These are phyloP conservation scores for Gambusia affinis DNA, from an alignment of 2,113 vertebrate genomes.

Conservation along the genomic window DNA sequence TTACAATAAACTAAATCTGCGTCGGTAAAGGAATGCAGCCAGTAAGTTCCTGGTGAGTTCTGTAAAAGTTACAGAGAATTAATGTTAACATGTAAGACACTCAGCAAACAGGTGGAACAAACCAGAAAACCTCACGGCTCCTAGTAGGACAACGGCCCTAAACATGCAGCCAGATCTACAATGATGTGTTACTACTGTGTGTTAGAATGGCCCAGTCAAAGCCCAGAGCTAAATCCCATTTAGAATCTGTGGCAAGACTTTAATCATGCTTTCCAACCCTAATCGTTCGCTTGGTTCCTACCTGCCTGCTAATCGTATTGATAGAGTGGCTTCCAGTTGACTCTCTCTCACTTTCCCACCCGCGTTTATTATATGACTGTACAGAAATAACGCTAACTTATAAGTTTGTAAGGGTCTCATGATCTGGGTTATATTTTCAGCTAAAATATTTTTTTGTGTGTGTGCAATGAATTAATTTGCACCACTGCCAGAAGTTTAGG, in stretches of 20 bases:
- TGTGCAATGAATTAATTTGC: not conserved
- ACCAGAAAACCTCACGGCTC: too few relatives aligned
- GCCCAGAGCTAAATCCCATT: not conserved
- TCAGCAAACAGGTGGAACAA: not conserved
- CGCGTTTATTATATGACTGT: not conserved
- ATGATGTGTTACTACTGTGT: not conserved
- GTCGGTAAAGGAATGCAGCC: too few relatives aligned
- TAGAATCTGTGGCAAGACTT: not conserved
- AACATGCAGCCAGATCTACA: too few relatives aligned
- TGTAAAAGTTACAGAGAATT: too few relatives aligned
- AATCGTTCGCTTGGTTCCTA: not conserved
- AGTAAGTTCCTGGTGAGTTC: too few relatives aligned
- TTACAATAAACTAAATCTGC: not conserved
- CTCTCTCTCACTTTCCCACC: too few relatives aligned
- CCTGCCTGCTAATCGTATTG: not conserved
- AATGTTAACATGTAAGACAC: not conserved
- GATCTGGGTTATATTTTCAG: not conserved
- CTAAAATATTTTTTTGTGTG: not conserved
- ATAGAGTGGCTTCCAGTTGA: not conserved
- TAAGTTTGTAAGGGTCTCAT: not conserved
- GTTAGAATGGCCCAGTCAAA: not conserved
- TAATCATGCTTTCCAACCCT: not conserved
- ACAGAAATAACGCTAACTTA: not conserved
- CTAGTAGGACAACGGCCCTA: too few relatives aligned
- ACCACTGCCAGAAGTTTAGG: not conserved